Evolutionary conservation across 2,888 invertebrate species (phyloP).

Genomic region (Eristalinus aeneus): DNA sequence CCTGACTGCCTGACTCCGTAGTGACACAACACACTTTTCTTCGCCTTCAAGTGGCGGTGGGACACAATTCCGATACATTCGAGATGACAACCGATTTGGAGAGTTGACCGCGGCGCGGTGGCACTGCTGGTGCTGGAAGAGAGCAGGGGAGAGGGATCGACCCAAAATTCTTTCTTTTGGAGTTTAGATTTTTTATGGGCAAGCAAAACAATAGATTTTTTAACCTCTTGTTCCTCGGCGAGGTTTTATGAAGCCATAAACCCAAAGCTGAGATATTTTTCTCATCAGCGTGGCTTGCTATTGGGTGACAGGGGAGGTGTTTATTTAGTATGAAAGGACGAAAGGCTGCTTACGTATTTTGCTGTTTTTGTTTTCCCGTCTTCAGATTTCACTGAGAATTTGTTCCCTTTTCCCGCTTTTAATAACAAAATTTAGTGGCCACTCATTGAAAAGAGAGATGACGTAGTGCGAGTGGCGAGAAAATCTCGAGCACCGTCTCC

Average conservation of each 20-base stretch:
- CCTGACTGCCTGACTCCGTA: background rate
- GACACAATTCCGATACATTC: conserved; percentile 7
- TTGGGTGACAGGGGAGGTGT: conserved; percentile 55
- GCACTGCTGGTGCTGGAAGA: background rate
- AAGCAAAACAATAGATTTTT: conserved; percentile 66
- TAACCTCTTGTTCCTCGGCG: conserved; percentile 58
- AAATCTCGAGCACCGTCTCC: background rate
- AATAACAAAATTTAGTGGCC: conserved; percentile 64
- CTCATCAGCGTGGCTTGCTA: conserved; percentile 41
- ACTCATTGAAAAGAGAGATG: background rate
- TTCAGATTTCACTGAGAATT: conserved; percentile 6
- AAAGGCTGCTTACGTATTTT: conserved; percentile 30
- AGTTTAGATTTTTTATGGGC: conserved; percentile 57
- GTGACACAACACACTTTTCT: background rate
- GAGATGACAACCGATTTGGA: conserved; percentile 34
- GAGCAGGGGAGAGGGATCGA: conserved; percentile 6
- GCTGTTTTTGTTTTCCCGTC: conserved; percentile 15
- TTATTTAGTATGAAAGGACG: conserved; percentile 58
- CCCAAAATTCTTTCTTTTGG: conserved; percentile 45
- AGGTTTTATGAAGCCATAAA: conserved; percentile 67
- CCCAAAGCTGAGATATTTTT: conserved; percentile 61
- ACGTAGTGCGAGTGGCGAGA: background rate
- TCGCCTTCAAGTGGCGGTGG: background rate
- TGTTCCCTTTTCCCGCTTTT: conserved; percentile 43
- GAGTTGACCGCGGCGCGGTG: conserved; percentile 23